Conservation (phyloP, 2,797 vertebrate genomes). For the Cyclura pinguis region DNA sequence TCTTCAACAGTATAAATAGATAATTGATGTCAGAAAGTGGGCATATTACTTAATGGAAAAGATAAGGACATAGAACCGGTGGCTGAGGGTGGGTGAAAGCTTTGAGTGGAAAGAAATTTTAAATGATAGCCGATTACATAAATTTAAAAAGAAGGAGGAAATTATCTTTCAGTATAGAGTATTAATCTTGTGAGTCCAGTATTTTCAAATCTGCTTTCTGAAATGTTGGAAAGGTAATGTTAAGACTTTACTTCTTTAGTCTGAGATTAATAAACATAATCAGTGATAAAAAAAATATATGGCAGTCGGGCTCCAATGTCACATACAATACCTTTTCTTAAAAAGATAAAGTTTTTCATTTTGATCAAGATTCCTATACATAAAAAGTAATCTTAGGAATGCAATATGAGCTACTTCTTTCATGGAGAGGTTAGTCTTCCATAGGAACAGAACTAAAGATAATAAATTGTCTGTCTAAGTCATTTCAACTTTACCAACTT, state of each 20-base stretch:
- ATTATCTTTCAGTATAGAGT: constrained; percentile 43
- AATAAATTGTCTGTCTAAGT: constrained; percentile 76
- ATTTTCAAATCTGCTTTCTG: constrained; percentile 31
- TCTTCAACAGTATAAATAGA: constrained; percentile 45
- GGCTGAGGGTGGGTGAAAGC: background rate
- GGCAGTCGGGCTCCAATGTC: background rate
- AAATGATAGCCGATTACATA: background rate
- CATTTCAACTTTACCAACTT: constrained; percentile 67
- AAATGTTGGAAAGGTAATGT: constrained; percentile 33
- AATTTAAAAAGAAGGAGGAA: background rate
- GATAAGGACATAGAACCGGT: constrained; percentile 24
- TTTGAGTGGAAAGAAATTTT: constrained; percentile 47
- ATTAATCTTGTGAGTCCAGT: constrained; percentile 37
- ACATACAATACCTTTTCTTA: background rate
- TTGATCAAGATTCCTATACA: background rate
- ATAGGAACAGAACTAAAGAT: constrained; percentile 75
- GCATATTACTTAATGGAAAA: background rate
- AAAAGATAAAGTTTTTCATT: background rate
- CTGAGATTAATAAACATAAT: constrained; percentile 50
- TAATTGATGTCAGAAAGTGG: constrained; percentile 25
- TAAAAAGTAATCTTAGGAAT: background rate
- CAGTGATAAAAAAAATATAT: background rate
- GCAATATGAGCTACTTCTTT: constrained; percentile 59
- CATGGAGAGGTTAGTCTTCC: constrained; percentile 78
- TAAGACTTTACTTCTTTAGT: constrained; percentile 25